A percentile compares a stretch with the other conserved stretches of the same genome.
phyloP scores from a whole-genome alignment of 2,888 invertebrate species.

The Junonia oenone region DNA sequence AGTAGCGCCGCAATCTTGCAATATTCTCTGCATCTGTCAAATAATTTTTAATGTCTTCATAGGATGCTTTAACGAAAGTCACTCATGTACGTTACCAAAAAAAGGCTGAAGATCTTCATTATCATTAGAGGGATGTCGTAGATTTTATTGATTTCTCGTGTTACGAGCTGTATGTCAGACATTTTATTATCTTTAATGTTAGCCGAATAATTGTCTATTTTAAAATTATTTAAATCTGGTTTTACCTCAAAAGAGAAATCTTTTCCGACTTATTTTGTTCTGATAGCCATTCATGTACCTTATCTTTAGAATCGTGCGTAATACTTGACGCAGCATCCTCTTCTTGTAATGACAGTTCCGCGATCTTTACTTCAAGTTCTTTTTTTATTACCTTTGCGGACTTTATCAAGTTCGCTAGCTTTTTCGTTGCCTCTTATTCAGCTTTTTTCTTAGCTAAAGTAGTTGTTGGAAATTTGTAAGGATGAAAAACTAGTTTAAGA shows the following conservation, averaged over 20 bases:
- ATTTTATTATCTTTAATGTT: background rate
- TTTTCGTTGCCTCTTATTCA: background rate
- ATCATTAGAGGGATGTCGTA: background rate
- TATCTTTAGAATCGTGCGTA: background rate
- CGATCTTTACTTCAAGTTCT: background rate
- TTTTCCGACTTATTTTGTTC: background rate
- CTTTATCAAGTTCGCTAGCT: background rate
- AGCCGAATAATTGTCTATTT: background rate
- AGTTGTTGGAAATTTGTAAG: conserved; percentile 9
- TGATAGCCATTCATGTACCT: background rate
- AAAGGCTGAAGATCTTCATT: background rate
- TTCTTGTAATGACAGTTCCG: background rate
- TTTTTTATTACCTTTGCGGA: background rate
- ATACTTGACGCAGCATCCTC: background rate
- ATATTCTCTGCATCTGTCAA: background rate
- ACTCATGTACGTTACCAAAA: background rate
- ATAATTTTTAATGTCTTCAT: background rate
- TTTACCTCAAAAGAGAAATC: background rate
- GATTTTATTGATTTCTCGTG: background rate
- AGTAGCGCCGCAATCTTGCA: background rate
- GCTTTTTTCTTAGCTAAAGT: background rate
- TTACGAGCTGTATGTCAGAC: background rate
- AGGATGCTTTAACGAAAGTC: background rate
- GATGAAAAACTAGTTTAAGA: conserved; percentile 16
- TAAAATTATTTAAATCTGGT: background rate